Percentiles rank a stretch among this genome's conserved stretches.
phyloP scores from a whole-genome alignment of 2,888 invertebrate species.

The Ganaspis brasiliensis region DNA sequence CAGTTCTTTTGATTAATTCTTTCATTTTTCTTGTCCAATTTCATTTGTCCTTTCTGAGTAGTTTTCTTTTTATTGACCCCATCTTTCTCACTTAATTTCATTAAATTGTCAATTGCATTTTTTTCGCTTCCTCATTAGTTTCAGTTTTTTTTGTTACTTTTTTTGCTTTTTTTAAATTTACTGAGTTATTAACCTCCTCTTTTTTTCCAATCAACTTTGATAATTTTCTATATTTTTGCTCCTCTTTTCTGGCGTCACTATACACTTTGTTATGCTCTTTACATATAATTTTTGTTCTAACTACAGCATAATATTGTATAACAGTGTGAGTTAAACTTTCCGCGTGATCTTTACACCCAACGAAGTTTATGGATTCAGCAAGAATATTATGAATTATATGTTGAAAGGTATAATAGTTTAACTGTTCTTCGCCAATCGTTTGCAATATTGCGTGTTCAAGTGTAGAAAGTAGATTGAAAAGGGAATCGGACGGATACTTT shows the following conservation, averaged over 20 bases:
- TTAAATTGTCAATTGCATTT: too few relatives aligned
- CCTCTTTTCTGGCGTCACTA: background rate
- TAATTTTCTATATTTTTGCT: background rate
- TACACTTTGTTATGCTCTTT: background rate
- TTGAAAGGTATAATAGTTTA: slow-evolving; percentile 1
- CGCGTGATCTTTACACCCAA: slow-evolving; percentile 42
- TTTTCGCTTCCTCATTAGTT: too few relatives aligned
- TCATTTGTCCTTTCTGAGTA: too few relatives aligned
- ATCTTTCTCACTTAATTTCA: too few relatives aligned
- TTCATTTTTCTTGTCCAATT: too few relatives aligned
- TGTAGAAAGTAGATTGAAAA: background rate
- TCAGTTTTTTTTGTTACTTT: background rate
- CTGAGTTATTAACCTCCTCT: background rate
- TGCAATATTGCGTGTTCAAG: slow-evolving; percentile 22
- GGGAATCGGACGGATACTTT: slow-evolving; percentile 37
- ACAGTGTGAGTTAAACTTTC: slow-evolving; percentile 39
- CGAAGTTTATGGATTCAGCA: background rate
- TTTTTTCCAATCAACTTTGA: background rate
- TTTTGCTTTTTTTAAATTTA: background rate
- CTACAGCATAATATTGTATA: slow-evolving; percentile 42
- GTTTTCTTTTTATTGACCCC: too few relatives aligned
- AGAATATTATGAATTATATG: slow-evolving; percentile 5
- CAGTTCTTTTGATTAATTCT: background rate
- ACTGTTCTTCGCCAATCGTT: background rate
- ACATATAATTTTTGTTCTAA: background rate